These are phyloP conservation scores for Tuberolachnus salignus DNA, from an alignment of 2,888 invertebrate species.

Conservation along the genomic window DNA sequence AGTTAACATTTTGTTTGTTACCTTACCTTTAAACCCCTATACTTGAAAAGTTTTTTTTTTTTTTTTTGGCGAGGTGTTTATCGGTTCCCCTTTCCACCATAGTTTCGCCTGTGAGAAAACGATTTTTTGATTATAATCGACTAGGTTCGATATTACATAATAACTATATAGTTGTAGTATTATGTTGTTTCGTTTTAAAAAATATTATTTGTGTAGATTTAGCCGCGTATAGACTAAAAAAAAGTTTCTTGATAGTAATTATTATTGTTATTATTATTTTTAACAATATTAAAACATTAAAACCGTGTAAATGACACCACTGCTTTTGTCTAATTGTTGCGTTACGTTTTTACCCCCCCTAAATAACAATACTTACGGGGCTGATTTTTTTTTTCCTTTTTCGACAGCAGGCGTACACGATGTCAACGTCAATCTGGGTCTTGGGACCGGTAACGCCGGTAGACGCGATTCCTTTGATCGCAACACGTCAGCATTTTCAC, in stretches of 20 bases:
- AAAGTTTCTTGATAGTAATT: neutral
- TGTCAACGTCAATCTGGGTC: constrained; percentile 63
- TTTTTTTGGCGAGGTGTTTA: no score
- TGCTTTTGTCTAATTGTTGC: constrained; percentile 36
- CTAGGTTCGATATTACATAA: neutral
- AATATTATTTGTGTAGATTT: constrained; percentile 9
- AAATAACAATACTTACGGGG: neutral
- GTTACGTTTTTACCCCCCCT: neutral
- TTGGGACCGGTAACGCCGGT: constrained; percentile 69
- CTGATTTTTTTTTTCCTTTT: neutral
- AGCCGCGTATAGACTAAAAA: constrained; percentile 5
- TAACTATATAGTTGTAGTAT: no score
- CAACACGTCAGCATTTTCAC: constrained; percentile 77
- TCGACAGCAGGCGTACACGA: constrained; percentile 55
- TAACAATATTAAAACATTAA: neutral
- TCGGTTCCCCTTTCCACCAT: no score
- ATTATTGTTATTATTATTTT: no score
- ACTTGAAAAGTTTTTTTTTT: no score
- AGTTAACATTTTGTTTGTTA: no score
- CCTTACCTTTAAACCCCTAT: no score
- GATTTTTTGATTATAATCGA: no score
- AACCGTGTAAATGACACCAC: constrained; percentile 32
- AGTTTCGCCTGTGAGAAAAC: no score
- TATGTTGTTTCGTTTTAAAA: constrained; percentile 18
- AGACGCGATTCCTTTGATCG: constrained; percentile 80